Conservation (phyloP, 1,140 invertebrate species). For the Atta cephalotes region DNA sequence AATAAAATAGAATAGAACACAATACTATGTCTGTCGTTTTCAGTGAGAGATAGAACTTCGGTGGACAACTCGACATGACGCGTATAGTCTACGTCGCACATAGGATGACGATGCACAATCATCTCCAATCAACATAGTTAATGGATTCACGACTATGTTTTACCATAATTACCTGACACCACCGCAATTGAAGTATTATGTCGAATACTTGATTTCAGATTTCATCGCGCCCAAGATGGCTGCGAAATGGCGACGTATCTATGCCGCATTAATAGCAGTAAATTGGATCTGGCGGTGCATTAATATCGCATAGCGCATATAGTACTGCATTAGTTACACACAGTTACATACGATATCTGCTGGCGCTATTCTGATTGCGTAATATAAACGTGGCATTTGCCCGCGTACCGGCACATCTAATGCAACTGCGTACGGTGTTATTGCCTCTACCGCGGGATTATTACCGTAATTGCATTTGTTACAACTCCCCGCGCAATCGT, state of each 20-base stretch:
- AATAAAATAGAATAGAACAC: conserved; percentile 1
- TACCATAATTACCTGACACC: conserved; percentile 27
- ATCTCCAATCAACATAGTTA: conserved; percentile 30
- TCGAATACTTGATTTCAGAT: conserved; percentile 55
- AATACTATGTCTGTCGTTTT: conserved; percentile 8
- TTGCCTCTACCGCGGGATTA: conserved; percentile 67
- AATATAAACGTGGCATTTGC: conserved; percentile 63
- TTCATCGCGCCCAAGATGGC: conserved; percentile 48
- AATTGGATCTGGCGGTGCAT: conserved; percentile 72
- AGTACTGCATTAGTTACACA: conserved; percentile 73
- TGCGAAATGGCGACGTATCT: conserved; percentile 45
- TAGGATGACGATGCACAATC: conserved; percentile 23
- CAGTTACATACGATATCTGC: conserved; percentile 74
- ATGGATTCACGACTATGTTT: conserved; percentile 38
- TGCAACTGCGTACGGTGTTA: conserved; percentile 64
- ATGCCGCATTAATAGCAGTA: conserved; percentile 70
- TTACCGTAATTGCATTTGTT: conserved; percentile 72
- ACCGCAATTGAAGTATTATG: conserved; percentile 27
- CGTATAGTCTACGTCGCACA: not conserved
- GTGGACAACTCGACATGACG: not conserved
- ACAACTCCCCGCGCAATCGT: conserved; percentile 50
- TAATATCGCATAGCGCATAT: conserved; percentile 70
- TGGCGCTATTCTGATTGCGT: conserved; percentile 68
- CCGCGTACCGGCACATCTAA: conserved; percentile 57
- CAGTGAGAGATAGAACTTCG: not conserved